These are phyloP conservation scores for Acleris holmiana DNA, from an alignment of 2,888 invertebrate species.

Conservation along the genomic window DNA sequence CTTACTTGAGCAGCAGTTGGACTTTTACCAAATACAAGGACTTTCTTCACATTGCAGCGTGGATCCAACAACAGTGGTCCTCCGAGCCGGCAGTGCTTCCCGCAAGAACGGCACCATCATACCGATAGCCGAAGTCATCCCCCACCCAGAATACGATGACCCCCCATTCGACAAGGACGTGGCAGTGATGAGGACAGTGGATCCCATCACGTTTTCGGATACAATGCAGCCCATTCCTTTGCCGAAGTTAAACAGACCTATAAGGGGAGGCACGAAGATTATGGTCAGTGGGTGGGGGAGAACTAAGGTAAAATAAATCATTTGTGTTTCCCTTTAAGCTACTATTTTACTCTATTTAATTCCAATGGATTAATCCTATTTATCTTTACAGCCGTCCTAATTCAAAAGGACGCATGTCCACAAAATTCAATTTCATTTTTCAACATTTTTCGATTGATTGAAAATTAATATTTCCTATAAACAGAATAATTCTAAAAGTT, in stretches of 20 bases:
- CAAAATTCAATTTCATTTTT: too few relatives aligned
- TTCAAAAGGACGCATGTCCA: too few relatives aligned
- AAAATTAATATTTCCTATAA: too few relatives aligned
- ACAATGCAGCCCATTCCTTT: slow-evolving; percentile 61
- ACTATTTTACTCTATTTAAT: too few relatives aligned
- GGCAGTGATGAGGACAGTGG: slow-evolving; percentile 68
- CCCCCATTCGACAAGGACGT: slow-evolving; percentile 74
- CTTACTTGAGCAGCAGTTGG: too few relatives aligned
- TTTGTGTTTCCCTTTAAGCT: too few relatives aligned
- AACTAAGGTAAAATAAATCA: slow-evolving; percentile 54
- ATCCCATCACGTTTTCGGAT: slow-evolving; percentile 63
- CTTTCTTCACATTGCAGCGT: slow-evolving; percentile 55
- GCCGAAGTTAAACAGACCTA: slow-evolving; percentile 49
- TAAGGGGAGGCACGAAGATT: slow-evolving; percentile 54
- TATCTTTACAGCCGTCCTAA: too few relatives aligned
- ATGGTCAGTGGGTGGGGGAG: slow-evolving; percentile 76
- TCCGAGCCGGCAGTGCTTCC: slow-evolving; percentile 75
- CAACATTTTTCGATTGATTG: too few relatives aligned
- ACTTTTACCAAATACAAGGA: too few relatives aligned
- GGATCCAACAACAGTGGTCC: slow-evolving; percentile 65
- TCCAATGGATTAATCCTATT: too few relatives aligned
- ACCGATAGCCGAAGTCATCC: slow-evolving; percentile 66
- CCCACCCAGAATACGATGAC: slow-evolving; percentile 67
- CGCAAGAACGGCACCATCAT: slow-evolving; percentile 72
- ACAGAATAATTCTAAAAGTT: too few relatives aligned